Base-by-base conservation (phyloP, 2,797 vertebrate species). In the Sylvia borin region DNA sequence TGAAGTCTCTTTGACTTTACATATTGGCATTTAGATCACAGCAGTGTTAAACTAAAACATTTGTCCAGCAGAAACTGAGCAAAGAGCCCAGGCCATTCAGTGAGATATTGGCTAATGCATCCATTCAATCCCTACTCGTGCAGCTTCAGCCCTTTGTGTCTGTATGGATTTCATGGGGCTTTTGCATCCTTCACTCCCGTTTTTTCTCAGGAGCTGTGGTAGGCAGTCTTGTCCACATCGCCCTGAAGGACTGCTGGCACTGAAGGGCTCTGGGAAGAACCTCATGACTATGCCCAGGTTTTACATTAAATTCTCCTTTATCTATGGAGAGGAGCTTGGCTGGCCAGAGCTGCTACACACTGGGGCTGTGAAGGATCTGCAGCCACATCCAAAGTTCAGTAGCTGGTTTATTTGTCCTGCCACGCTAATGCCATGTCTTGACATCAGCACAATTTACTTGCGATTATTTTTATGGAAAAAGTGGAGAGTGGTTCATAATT, bases 221-320 rank as follows among this genome's bases (percentile, higher is more conserved):
- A 20, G 45, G 32, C 8, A 16, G 13, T 43, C 26, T 42, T 75
- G 60, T 38, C 43, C 15, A 2, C 13, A 1, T 32, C 0, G 0
- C 15, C 67, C 62, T 10, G 43, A 15, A 54, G 53, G 50, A 7
- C 29, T 62, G 14, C 18, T 65, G 76, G 51, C 25, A 36, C 47
- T 32, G 43, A 53, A 66, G 45, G 25, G 55, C 62, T 78, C 62
- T 48, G 70, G 71, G 65, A 51, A 88, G 25, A 68, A 7, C 12
- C 54, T 10, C 17, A 24, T 42, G 73, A 1, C 34, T 16, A 1
- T 4, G 21, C 20, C 29, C 11, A 42, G 83, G 34, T 48, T 85
- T 73, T 70, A 11, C 40, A 45, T 1, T 6, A 25, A 43, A 7
- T 0, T 66, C 36, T 90, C 58, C 43, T 62, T 48, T 31, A 24